phyloP scores from a whole-genome alignment of 2,888 invertebrate species.

The Andrena bucephala region DNA sequence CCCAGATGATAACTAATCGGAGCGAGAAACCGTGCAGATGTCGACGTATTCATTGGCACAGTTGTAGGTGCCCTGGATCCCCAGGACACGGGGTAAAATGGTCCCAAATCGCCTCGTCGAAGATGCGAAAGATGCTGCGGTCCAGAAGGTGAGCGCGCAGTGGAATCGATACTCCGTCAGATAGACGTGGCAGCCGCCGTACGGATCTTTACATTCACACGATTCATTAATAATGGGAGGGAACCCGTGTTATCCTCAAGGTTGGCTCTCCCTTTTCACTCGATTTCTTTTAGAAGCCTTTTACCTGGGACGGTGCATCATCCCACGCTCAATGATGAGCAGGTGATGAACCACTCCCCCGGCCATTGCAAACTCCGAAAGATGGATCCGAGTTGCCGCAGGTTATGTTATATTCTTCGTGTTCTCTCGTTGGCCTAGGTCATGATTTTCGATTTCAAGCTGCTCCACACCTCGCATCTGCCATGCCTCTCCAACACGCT shows the following conservation, averaged over 20 bases:
- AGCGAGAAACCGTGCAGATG: conserved; percentile 33
- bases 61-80: neutral
- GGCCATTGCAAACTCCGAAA: conserved; percentile 34
- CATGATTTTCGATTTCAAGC: conserved; percentile 60
- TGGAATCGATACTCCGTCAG: conserved; percentile 62
- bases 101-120: neutral
- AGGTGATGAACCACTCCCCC: conserved; percentile 75
- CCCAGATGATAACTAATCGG: conserved; percentile 39
- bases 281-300: conserved; percentile 57
- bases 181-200: conserved; percentile 58
- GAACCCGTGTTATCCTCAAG: conserved; percentile 67
- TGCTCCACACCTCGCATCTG: conserved; percentile 64
- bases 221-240: conserved; percentile 75
- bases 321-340: conserved; percentile 76
- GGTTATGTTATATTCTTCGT: conserved; percentile 53
- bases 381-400: conserved; percentile 42
- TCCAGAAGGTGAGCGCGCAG: conserved; percentile 47
- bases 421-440: conserved; percentile 68
- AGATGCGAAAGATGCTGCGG: conserved; percentile 14
- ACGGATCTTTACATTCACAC: conserved; percentile 72
- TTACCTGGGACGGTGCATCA: conserved; percentile 71
- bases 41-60: neutral
- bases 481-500: conserved; percentile 3
- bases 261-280: conserved; percentile 64
- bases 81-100: neutral